These are phyloP conservation scores for Meteorus cinctellus DNA, from an alignment of 2,888 invertebrate species.

Conservation along the genomic window DNA sequence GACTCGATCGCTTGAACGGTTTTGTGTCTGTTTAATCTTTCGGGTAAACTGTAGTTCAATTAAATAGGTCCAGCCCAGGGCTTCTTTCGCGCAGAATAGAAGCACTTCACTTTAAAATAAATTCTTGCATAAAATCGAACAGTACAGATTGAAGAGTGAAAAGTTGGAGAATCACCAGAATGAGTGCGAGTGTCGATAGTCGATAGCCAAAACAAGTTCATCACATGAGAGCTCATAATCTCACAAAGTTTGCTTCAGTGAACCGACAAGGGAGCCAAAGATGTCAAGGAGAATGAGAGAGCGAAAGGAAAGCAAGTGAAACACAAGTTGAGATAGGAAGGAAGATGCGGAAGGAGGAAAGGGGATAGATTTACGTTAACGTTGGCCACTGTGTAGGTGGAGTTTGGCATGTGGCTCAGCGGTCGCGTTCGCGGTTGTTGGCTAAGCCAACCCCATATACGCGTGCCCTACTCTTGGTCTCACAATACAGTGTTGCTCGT, in stretches of 20 bases:
- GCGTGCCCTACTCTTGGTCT: background rate
- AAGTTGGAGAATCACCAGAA: background rate
- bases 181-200: background rate
- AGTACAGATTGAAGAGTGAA: background rate
- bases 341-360: background rate
- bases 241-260: slow-evolving; percentile 24
- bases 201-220: slow-evolving; percentile 10
- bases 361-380: background rate
- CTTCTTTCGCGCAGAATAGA: too few species aligned
- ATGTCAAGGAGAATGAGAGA: background rate
- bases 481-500: background rate
- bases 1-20: slow-evolving; percentile 9
- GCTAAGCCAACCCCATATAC: slow-evolving; percentile 25
- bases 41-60: slow-evolving; percentile 9
- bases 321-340: background rate
- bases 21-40: slow-evolving; percentile 27
- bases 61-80: too few species aligned
- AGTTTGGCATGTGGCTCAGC: slow-evolving; percentile 35
- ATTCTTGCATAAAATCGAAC: background rate
- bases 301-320: background rate
- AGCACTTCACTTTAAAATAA: too few species aligned
- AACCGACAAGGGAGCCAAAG: background rate
- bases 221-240: slow-evolving; percentile 21
- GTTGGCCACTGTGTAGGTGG: background rate
- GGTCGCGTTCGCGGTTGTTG: slow-evolving; percentile 38